Percentiles rank a stretch among this genome's conserved stretches.
Evolutionary conservation across 2,797 vertebrate species (phyloP).

Genomic region (Pangasius krempfi): DNA sequence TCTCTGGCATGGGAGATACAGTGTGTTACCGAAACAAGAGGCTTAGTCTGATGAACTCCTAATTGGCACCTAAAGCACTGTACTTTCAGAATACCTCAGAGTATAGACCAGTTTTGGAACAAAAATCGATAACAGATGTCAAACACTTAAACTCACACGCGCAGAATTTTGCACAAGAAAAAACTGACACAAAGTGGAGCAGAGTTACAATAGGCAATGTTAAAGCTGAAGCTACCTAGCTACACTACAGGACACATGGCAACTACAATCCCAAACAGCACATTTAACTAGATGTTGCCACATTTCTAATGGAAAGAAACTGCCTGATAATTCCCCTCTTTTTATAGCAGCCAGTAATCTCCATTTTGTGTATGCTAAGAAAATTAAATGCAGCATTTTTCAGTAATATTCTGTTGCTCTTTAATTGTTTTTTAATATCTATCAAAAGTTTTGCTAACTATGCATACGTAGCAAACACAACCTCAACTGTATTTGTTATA

Average conservation of each 20-base stretch:
- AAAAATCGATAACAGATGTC: neutral
- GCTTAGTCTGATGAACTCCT: conserved; percentile 16
- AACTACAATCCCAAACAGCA: neutral
- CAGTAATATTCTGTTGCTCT: neutral
- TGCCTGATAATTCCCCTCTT: neutral
- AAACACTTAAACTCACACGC: neutral
- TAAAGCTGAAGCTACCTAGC: neutral
- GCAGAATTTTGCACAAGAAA: neutral
- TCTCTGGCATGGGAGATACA: conserved; percentile 16
- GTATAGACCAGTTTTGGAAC: neutral
- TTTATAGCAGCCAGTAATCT: neutral
- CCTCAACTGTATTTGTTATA: neutral
- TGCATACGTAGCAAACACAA: neutral
- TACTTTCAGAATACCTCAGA: neutral
- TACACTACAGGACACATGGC: neutral
- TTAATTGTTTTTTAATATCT: neutral
- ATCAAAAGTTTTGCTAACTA: neutral
- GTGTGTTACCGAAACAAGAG: conserved; percentile 1
- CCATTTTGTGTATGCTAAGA: no score
- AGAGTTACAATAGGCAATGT: neutral
- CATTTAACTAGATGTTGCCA: neutral
- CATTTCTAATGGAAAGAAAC: neutral
- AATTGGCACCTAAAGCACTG: neutral
- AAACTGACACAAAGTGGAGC: no score
- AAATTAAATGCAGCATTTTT: no score